Base-by-base conservation (phyloP, 2,797 vertebrate genomes). In the Caiman crocodilus region DNA sequence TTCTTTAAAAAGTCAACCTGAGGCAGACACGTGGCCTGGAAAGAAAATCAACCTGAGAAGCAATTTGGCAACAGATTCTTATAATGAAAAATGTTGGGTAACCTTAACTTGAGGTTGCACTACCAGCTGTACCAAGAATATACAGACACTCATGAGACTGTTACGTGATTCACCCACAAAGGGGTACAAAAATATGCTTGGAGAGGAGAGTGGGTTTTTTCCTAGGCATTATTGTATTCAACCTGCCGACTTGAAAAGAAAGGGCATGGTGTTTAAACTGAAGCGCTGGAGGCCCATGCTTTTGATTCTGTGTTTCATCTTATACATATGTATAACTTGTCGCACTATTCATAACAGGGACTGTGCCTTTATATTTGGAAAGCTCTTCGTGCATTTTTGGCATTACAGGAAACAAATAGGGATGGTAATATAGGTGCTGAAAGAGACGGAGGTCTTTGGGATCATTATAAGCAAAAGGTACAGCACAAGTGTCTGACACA, bases 111-210 rank as follows among this genome's bases (percentile, higher is more conserved):
- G 73, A 1, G 1, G 25, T 50, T 7, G 32, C 84, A 76, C 63
- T 18, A 11, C 71, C 89, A 91, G 25, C 21, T 13, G 12, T 69
- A 84, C 73, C 77, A 5, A 0, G 11, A 69, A 81, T 79, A 64
- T 5, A 13, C 32, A 79, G 67, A 25, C 30, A 26, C 23, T 2
- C 56, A 7, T 1, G 0, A 2, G 30, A 35, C 50, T 94, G 3
- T 55, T 74, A 63, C 87, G 63, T 58, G 90, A 59, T 79, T 61
- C 71, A 90, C 71, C 84, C 90, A 88, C 90, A 85, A 87, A 82
- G 85, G 79, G 79, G 92, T 86, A 89, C 90, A 94, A 79, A 95
- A 89, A 85, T 85, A 83, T 55, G 35, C 55, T 79, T 21, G 87
- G 85, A 82, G 42, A 76, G 82, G 6, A 86, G 28, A 76, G 13